phyloP scores from a whole-genome alignment of 2,888 invertebrate species.

The Tanypteryx hageni region DNA sequence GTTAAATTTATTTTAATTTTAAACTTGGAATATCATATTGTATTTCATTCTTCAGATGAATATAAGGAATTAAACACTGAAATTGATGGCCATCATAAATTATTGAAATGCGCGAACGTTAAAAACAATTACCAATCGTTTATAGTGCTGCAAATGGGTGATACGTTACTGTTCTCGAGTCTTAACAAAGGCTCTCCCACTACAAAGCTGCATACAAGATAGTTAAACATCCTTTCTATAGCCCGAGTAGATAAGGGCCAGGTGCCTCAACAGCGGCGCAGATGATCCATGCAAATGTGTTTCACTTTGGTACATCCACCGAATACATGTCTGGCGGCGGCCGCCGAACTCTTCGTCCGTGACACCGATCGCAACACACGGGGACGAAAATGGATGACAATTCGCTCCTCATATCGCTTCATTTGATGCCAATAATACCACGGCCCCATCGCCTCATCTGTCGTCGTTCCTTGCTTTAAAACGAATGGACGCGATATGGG shows the following conservation, averaged over 20 bases:
- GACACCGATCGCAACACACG: not conserved
- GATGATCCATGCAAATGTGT: conserved; percentile 5
- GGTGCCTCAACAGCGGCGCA: not conserved
- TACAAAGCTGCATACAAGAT: not conserved
- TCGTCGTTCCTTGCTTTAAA: not conserved
- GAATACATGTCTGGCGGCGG: not conserved
- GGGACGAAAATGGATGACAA: not conserved
- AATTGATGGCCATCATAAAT: too few species aligned
- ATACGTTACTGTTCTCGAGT: not conserved
- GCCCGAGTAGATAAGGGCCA: not conserved
- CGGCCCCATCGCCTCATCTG: not conserved
- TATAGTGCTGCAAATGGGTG: too few species aligned
- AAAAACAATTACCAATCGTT: too few species aligned
- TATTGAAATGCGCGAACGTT: too few species aligned
- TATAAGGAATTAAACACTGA: too few species aligned
- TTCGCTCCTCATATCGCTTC: not conserved
- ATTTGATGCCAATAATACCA: not conserved
- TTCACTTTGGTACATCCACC: not conserved
- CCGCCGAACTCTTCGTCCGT: not conserved
- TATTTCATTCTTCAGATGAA: too few species aligned
- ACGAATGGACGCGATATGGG: not conserved
- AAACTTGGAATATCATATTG: too few species aligned
- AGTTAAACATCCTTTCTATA: not conserved
- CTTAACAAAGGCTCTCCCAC: not conserved
- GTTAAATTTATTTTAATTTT: too few species aligned